Evolutionary conservation across 2,888 invertebrate species (phyloP).

Genomic region (Syritta pipiens): DNA sequence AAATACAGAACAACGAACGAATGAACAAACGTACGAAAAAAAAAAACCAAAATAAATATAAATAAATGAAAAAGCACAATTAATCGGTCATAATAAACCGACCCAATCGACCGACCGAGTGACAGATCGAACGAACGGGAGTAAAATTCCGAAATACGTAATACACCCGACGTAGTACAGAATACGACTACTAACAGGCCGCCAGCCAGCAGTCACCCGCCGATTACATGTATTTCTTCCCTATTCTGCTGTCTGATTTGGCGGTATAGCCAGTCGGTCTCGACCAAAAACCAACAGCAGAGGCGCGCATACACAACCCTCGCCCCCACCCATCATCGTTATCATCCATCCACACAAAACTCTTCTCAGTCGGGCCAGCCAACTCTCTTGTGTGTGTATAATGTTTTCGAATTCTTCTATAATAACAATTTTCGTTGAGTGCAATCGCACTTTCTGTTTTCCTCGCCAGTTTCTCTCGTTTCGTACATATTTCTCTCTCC

Average conservation of each 20-base stretch:
- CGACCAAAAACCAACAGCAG: conserved; percentile 36
- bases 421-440: conserved; percentile 36
- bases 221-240: conserved; percentile 51
- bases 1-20: conserved; percentile 52
- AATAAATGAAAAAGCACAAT: conserved; percentile 52
- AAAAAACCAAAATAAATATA: conserved; percentile 28
- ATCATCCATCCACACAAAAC: conserved; percentile 16
- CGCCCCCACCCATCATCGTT: conserved; percentile 47
- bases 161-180: conserved; percentile 64
- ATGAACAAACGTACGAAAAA: conserved; percentile 25
- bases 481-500: conserved; percentile 5
- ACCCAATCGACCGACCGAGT: conserved; percentile 46
- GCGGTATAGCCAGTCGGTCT: conserved; percentile 48
- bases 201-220: conserved; percentile 47
- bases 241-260: conserved; percentile 45
- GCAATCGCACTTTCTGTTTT: conserved; percentile 57
- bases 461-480: conserved; percentile 34
- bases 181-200: conserved; percentile 63
- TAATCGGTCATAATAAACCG: conserved; percentile 68
- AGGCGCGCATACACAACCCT: conserved; percentile 50
- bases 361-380: neutral
- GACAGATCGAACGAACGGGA: conserved; percentile 33
- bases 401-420: conserved; percentile 35
- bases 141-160: conserved; percentile 67
- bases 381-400: neutral